Percentiles rank a stretch among this genome's conserved stretches.
phyloP scores from a whole-genome alignment of 2,797 vertebrate genomes.

The Xerus rutilus region DNA sequence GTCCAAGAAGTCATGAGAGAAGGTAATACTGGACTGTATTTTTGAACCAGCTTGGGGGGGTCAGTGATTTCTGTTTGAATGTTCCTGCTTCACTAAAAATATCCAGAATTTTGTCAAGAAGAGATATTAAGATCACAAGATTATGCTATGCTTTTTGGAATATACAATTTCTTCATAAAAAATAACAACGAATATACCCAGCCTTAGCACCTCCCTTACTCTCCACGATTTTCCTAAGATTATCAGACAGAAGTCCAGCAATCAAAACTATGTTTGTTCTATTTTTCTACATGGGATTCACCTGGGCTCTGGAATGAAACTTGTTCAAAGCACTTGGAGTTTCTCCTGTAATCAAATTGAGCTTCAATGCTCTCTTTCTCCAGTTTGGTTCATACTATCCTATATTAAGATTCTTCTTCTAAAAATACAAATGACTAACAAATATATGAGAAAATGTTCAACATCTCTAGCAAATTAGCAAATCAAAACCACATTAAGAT shows the following conservation, averaged over 20 bases:
- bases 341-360: neutral
- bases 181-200: neutral
- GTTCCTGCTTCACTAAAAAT: neutral
- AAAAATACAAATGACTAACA: too few species aligned
- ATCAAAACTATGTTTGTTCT: neutral
- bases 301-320: neutral
- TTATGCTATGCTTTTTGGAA: neutral
- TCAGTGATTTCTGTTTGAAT: conserved; percentile 42
- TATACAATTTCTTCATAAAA: neutral
- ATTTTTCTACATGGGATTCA: neutral
- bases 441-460: too few species aligned
- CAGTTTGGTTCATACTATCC: neutral
- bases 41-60: neutral
- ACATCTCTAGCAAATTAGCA: too few species aligned
- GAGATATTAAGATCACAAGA: neutral
- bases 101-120: conserved; percentile 4
- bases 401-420: neutral
- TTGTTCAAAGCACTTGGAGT: neutral
- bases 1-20: neutral
- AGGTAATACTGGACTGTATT: neutral
- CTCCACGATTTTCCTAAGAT: neutral
- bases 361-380: neutral
- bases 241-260: neutral
- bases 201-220: neutral
- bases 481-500: too few species aligned